Conservation (phyloP, 2,797 vertebrate species). For the Calcarius lapponicus region DNA sequence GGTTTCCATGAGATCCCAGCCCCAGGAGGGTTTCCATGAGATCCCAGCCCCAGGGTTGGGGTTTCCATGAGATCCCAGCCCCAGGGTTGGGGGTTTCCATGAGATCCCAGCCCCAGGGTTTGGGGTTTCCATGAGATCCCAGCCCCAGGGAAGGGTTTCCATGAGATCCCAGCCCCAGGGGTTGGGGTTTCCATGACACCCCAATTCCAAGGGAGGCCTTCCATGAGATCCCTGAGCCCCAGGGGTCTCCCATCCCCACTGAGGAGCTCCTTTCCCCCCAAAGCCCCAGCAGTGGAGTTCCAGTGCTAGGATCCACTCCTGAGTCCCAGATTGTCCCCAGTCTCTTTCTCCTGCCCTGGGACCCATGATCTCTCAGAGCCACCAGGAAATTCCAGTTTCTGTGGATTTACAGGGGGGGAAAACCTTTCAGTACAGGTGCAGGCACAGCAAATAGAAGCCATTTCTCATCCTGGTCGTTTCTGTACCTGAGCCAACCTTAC, state of each 20-base stretch:
- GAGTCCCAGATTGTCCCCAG: not conserved
- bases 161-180: not conserved
- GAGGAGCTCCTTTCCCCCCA: not conserved
- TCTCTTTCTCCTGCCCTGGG: not conserved
- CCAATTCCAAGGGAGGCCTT: not conserved
- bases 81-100: not conserved
- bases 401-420: not conserved
- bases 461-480: not conserved
- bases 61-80: too few species aligned
- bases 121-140: not conserved
- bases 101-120: fast-evolving
- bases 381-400: not conserved
- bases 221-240: too few species aligned
- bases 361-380: fast-evolving
- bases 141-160: too few species aligned
- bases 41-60: too few species aligned
- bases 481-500: not conserved
- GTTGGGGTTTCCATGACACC: too few species aligned
- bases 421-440: not conserved
- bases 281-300: not conserved
- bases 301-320: not conserved
- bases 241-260: not conserved
- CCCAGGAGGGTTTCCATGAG: too few species aligned
- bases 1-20: too few species aligned
- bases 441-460: not conserved